Conservation (phyloP, 2,797 vertebrate species). For the Sebastes diaconus region DNA sequence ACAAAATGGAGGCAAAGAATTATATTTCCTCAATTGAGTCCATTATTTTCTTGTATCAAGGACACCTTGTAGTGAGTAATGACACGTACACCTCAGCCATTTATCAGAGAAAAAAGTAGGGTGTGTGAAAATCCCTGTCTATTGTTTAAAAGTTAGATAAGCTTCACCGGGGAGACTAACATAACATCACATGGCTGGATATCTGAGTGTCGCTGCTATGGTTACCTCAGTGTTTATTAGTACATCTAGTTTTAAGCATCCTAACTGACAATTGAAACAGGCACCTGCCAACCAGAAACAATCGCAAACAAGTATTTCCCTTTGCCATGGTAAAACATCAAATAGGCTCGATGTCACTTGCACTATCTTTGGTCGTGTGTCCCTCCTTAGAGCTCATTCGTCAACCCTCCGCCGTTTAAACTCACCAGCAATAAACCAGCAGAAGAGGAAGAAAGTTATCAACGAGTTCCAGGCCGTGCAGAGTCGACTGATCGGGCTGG, state of each 20-base stretch:
- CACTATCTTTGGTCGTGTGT: not conserved
- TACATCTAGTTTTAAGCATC: too few species aligned
- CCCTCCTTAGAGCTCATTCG: not conserved
- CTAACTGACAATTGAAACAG: too few species aligned
- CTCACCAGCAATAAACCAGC: conserved; percentile 82
- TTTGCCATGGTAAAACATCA: not conserved
- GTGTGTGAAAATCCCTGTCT: not conserved
- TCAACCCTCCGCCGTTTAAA: not conserved
- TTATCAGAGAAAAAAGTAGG: not conserved
- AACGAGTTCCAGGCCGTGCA: conserved; percentile 59
- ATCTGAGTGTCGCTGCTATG: too few species aligned
- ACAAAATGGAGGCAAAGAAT: not conserved
- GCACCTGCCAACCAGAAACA: not conserved
- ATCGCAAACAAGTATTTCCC: not conserved
- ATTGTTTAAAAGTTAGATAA: not conserved
- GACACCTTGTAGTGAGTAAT: not conserved
- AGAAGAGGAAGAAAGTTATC: conserved; percentile 61
- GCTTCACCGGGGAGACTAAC: not conserved
- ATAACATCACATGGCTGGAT: too few species aligned
- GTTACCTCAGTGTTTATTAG: too few species aligned
- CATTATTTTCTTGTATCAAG: not conserved
- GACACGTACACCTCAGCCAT: not conserved
- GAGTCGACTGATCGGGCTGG: not conserved
- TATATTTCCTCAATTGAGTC: not conserved
- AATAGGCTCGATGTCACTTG: not conserved